These are phyloP conservation scores for Gasterosteus nipponicus DNA, from an alignment of 2,113 vertebrate genomes.

Conservation along the genomic window DNA sequence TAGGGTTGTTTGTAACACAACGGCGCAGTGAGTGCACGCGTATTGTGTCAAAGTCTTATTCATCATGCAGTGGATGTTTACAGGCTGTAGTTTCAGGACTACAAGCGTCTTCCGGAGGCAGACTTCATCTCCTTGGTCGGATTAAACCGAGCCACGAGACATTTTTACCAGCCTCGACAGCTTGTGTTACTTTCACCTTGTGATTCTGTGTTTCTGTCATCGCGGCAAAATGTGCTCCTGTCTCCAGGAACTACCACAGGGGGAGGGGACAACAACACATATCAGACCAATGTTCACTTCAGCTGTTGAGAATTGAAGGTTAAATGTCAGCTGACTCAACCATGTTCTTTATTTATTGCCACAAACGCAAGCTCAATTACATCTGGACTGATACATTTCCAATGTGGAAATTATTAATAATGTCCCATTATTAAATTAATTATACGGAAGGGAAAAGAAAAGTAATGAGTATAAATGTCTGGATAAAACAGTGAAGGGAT, in stretches of 20 bases:
- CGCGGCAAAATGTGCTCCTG: background rate
- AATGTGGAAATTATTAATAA: background rate
- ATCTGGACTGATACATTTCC: background rate
- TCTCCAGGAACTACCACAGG: background rate
- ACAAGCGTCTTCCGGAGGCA: conserved; percentile 13
- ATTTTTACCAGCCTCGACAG: conserved; percentile 1
- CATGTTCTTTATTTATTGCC: background rate
- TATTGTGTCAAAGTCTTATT: conserved; percentile 22
- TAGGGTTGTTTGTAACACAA: conserved; percentile 40
- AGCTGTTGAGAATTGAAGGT: background rate
- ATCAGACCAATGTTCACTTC: background rate
- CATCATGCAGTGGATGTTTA: conserved; percentile 20
- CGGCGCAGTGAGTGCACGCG: conserved; percentile 37
- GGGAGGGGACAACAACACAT: background rate
- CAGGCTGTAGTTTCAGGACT: background rate
- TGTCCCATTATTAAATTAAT: background rate
- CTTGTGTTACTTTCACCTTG: background rate
- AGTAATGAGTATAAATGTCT: background rate
- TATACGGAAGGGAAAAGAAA: background rate
- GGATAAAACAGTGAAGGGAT: background rate
- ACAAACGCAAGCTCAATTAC: background rate
- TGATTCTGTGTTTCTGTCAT: background rate
- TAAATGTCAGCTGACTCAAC: background rate
- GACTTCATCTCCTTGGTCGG: conserved; percentile 16
- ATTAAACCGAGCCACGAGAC: conserved; percentile 17